phyloP scores from a whole-genome alignment of 2,113 vertebrate genomes.

The Centropus bengalensis region DNA sequence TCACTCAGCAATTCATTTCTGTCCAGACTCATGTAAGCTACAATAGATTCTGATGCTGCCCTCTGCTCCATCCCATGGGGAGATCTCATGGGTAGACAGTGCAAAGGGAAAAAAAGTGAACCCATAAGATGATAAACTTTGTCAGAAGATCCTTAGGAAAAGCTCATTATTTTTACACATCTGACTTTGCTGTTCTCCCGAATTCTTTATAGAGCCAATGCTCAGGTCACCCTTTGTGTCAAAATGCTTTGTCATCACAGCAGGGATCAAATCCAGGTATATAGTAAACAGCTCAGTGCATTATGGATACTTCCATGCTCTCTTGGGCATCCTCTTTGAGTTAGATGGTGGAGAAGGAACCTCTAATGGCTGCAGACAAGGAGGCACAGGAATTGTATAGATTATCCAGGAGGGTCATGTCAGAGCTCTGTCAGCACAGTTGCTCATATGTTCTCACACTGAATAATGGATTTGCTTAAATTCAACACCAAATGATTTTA shows the following conservation, averaged over 20 bases:
- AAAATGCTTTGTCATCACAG: neutral
- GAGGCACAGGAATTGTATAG: neutral
- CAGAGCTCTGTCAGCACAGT: neutral
- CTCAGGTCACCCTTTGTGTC: neutral
- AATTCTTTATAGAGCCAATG: neutral
- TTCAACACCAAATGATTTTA: neutral
- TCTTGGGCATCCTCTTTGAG: neutral
- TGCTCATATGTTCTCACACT: neutral
- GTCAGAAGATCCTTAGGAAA: neutral
- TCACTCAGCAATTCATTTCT: neutral
- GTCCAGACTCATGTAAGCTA: accelerated
- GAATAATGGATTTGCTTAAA: neutral
- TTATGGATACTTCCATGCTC: neutral
- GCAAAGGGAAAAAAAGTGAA: neutral
- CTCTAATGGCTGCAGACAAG: neutral
- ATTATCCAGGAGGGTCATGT: neutral
- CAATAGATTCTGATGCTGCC: accelerated
- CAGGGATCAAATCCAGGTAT: accelerated
- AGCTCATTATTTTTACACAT: neutral
- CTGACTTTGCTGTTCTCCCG: neutral
- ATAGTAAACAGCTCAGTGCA: neutral
- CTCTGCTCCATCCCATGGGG: accelerated
- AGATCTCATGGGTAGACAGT: accelerated
- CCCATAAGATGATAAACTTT: accelerated
- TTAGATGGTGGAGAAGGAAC: neutral